These are phyloP conservation scores for Axis porcinus DNA, from an alignment of 2,113 vertebrate genomes.

Conservation along the genomic window DNA sequence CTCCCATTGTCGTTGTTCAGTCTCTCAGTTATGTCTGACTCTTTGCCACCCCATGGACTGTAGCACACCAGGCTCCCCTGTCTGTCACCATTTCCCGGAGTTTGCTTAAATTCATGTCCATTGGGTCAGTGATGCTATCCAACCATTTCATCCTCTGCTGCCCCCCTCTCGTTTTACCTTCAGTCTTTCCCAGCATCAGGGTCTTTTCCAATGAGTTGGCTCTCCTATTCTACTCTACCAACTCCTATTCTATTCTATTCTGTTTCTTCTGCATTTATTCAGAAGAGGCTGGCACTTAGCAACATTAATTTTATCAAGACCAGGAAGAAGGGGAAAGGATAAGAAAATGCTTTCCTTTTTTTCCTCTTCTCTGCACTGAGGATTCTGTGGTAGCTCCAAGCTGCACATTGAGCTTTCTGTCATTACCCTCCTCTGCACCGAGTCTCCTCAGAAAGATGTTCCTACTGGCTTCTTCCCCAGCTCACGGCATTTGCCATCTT, in stretches of 20 bases:
- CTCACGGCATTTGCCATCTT: background rate
- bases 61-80: background rate
- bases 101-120: background rate
- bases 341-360: background rate
- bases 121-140: background rate
- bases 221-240: background rate
- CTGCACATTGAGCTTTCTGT: background rate
- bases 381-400: background rate
- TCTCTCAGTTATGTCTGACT: background rate
- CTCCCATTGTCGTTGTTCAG: background rate
- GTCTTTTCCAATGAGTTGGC: background rate
- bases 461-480: background rate
- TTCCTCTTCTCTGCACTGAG: background rate
- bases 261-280: background rate
- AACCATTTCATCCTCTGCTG: background rate
- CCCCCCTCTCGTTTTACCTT: background rate
- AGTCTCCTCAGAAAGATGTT: background rate
- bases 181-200: background rate
- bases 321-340: background rate
- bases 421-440: background rate
- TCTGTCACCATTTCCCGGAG: background rate
- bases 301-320: conserved; percentile 19
- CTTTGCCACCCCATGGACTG: background rate
- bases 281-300: background rate
- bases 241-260: background rate